Percentiles rank a stretch among this genome's conserved stretches.
phyloP scores from a whole-genome alignment of 2,113 vertebrate species.

The Pseudopodoces humilis region DNA sequence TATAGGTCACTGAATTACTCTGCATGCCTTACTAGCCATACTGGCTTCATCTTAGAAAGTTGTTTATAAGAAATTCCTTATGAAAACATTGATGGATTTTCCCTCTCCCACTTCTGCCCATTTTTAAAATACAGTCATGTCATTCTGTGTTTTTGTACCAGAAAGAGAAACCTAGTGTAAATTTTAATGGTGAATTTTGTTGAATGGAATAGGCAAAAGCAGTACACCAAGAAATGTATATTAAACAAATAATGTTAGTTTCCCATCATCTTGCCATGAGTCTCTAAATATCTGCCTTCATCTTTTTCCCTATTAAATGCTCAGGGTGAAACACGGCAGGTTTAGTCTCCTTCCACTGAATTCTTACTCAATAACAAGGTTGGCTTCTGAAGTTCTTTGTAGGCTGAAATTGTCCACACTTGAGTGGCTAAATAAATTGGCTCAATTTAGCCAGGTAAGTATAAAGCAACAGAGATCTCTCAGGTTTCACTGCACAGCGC shows the following conservation, averaged over 20 bases:
- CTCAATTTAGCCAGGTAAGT: neutral
- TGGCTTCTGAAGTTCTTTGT: neutral
- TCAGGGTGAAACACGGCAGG: neutral
- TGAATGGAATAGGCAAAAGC: conserved; percentile 12
- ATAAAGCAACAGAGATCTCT: neutral
- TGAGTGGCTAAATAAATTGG: conserved; percentile 24
- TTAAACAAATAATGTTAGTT: neutral
- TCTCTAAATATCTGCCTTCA: neutral
- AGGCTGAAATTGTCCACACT: conserved; percentile 9
- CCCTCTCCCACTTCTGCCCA: neutral
- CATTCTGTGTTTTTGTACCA: neutral
- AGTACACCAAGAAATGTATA: neutral
- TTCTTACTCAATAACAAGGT: neutral
- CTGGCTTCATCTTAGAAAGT: neutral
- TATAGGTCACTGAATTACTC: neutral
- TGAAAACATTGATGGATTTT: conserved; percentile 6
- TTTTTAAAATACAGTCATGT: neutral
- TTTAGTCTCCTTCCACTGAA: neutral
- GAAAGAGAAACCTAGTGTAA: conserved; percentile 36
- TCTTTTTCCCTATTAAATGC: neutral
- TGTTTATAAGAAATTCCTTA: neutral
- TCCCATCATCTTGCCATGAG: neutral
- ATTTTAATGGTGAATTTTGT: conserved; percentile 20
- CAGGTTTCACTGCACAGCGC: neutral
- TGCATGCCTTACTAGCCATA: neutral